These are phyloP conservation scores for Odocoileus hemionus DNA, from an alignment of 2,113 vertebrate species.

Conservation along the genomic window DNA sequence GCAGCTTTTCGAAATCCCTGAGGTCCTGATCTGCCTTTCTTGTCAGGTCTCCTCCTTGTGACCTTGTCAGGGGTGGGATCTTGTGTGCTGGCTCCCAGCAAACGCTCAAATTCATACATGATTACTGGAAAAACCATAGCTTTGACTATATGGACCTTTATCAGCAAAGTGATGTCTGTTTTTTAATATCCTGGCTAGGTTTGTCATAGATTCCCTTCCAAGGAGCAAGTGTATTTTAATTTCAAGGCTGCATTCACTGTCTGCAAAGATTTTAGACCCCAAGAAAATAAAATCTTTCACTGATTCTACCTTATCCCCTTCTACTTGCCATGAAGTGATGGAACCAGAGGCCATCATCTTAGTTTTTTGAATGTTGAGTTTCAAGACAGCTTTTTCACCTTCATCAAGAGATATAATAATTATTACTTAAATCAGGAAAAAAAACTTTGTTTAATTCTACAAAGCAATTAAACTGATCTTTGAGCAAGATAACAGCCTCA, in stretches of 20 bases:
- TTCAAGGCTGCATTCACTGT: not conserved
- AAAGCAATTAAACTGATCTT: not conserved
- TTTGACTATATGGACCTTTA: not conserved
- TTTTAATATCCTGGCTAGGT: not conserved
- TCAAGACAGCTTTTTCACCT: not conserved
- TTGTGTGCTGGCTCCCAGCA: no score
- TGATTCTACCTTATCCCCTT: not conserved
- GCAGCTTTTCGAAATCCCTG: no score
- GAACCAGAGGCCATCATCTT: not conserved
- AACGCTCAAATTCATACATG: not conserved
- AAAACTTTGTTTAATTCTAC: not conserved
- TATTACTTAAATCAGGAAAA: not conserved
- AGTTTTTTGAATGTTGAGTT: not conserved
- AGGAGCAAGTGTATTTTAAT: not conserved
- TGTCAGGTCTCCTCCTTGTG: no score
- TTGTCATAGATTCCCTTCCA: not conserved
- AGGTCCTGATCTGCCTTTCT: no score
- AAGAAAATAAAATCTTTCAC: not conserved
- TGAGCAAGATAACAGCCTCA: not conserved
- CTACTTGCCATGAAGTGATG: not conserved
- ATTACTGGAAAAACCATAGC: not conserved
- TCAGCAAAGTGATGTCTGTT: not conserved
- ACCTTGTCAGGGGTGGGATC: no score
- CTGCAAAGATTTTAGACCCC: not conserved
- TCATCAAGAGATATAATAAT: not conserved